Conservation (phyloP, 2,113 vertebrate genomes). For the Catharus minimus region DNA sequence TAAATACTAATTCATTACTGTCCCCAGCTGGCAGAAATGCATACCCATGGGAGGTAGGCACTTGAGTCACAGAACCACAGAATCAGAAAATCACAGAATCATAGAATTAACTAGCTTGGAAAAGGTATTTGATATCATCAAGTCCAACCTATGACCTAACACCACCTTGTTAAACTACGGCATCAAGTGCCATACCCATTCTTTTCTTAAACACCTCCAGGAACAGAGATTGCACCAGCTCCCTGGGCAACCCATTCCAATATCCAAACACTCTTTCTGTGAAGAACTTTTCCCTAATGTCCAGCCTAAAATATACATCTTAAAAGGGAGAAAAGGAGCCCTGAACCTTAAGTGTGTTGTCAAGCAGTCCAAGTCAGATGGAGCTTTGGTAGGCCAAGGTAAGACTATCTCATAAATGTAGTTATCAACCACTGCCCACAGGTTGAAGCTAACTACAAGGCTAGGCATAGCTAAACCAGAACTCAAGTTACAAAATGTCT, state of each 20-base stretch:
- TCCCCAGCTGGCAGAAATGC: background rate
- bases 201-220: background rate
- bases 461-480: background rate
- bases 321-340: background rate
- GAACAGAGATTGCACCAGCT: background rate
- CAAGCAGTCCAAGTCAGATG: background rate
- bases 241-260: background rate
- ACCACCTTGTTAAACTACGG: background rate
- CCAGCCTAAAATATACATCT: background rate
- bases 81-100: background rate
- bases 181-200: background rate
- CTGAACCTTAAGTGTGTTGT: background rate
- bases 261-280: background rate
- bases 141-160: background rate
- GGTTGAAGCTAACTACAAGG: background rate
- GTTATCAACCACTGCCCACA: background rate
- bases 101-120: background rate
- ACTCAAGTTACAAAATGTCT: background rate
- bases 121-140: rapidly evolving
- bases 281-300: background rate
- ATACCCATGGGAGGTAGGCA: background rate
- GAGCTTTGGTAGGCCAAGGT: background rate
- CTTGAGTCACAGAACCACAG: background rate
- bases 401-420: background rate
- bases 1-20: background rate